phyloP scores from a whole-genome alignment of 2,797 vertebrate genomes.

The Phoebastria nigripes region DNA sequence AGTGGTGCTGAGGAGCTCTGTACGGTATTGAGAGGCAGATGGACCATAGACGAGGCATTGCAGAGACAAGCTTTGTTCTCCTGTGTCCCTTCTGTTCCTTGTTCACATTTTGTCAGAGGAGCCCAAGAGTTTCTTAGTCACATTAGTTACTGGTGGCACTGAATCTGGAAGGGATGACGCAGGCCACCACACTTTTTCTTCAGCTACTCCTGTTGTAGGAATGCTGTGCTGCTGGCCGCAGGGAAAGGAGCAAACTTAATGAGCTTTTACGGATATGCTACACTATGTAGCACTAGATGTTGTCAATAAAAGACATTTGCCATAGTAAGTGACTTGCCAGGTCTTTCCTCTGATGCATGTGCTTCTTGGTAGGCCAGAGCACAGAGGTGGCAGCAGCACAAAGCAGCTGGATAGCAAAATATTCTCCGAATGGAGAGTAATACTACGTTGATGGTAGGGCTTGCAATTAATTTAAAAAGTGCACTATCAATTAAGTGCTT shows the following conservation, averaged over 20 bases:
- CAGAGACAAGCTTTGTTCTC: background rate
- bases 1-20: background rate
- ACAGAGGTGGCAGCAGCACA: background rate
- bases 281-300: background rate
- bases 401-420: background rate
- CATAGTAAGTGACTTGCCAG: background rate
- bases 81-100: background rate
- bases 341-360: background rate
- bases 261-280: background rate
- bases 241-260: background rate
- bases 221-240: background rate
- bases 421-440: background rate
- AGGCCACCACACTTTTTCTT: background rate
- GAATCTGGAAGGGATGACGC: background rate
- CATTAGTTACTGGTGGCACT: rapidly evolving
- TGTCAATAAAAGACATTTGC: background rate
- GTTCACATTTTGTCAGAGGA: background rate
- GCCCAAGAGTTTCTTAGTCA: background rate
- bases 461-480: background rate
- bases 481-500: slow-evolving; percentile 9
- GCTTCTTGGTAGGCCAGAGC: background rate
- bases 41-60: background rate
- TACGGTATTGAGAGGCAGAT: background rate
- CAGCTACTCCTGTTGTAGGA: background rate
- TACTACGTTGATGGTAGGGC: rapidly evolving